phyloP scores from a whole-genome alignment of 2,888 invertebrate genomes.

The Cephalotes varians region DNA sequence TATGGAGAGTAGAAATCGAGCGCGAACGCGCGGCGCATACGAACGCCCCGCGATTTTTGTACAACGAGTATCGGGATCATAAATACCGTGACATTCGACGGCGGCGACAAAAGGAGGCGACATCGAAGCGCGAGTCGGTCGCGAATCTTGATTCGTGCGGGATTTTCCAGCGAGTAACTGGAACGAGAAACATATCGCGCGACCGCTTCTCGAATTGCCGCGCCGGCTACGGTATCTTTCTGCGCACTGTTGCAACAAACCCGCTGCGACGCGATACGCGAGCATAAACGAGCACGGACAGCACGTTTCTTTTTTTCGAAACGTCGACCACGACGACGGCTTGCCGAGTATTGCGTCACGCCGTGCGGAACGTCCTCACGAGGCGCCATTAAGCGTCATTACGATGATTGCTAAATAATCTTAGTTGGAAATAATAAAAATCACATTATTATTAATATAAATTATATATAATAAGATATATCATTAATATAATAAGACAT shows the following conservation, averaged over 20 bases:
- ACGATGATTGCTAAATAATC: conserved; percentile 4
- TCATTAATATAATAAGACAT: neutral
- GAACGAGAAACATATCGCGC: conserved; percentile 8
- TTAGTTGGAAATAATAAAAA: neutral
- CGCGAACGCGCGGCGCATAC: neutral
- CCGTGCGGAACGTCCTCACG: neutral
- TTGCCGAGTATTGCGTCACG: conserved; percentile 21
- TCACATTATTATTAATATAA: neutral
- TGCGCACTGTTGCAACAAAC: conserved; percentile 32
- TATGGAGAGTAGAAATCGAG: conserved; percentile 19
- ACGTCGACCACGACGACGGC: neutral
- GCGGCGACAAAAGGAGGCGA: neutral
- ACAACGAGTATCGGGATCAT: neutral
- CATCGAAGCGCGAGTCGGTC: neutral
- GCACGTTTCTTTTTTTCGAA: conserved; percentile 17
- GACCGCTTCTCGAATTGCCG: conserved; percentile 21
- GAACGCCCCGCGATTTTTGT: neutral
- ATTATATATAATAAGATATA: neutral
- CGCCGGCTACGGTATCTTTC: conserved; percentile 17
- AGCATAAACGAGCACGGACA: conserved; percentile 18
- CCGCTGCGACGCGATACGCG: conserved; percentile 43
- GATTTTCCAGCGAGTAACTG: conserved; percentile 33
- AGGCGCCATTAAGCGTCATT: neutral
- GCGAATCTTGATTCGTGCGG: neutral
- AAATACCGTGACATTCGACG: conserved; percentile 7